phyloP scores from a whole-genome alignment of 2,797 vertebrate species.

The Salarias fasciatus region DNA sequence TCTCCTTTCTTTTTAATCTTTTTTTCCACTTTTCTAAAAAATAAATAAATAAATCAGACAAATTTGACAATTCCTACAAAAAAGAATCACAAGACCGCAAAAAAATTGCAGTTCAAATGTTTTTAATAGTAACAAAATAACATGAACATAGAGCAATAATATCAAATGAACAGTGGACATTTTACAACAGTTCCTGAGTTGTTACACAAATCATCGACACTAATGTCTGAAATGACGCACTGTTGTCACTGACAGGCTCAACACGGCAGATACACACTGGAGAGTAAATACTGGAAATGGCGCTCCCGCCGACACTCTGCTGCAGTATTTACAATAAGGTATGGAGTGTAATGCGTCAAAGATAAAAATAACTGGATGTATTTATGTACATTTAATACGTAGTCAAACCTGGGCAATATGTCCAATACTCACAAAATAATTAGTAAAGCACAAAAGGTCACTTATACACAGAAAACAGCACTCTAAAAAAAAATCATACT shows the following conservation, averaged over 20 bases:
- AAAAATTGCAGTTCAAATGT: constrained; percentile 61
- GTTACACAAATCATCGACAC: constrained; percentile 77
- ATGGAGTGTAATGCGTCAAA: constrained; percentile 88
- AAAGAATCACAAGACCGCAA: background rate
- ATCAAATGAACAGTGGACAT: constrained; percentile 76
- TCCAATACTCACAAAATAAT: constrained; percentile 81
- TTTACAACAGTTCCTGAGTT: constrained; percentile 84
- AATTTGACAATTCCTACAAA: no score
- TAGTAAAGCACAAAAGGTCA: constrained; percentile 86
- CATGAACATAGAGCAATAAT: constrained; percentile 63
- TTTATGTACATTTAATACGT: constrained; percentile 70
- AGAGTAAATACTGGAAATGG: constrained; percentile 76
- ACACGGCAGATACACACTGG: constrained; percentile 86
- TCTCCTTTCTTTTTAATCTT: no score
- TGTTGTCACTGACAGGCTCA: constrained; percentile 86
- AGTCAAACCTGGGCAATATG: constrained; percentile 81
- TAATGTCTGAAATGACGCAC: constrained; percentile 81
- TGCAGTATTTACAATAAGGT: constrained; percentile 75
- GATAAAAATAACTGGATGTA: constrained; percentile 76
- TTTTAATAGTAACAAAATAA: constrained; percentile 82
- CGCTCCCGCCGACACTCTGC: constrained; percentile 64
- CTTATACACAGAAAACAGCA: constrained; percentile 84
- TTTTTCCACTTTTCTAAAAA: no score
- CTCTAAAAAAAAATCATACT: constrained; percentile 76
- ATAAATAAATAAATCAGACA: no score